A percentile compares a stretch with the other conserved stretches of the same genome.
phyloP scores from a whole-genome alignment of 1,140 invertebrate species.

The Drosophila pachea region DNA sequence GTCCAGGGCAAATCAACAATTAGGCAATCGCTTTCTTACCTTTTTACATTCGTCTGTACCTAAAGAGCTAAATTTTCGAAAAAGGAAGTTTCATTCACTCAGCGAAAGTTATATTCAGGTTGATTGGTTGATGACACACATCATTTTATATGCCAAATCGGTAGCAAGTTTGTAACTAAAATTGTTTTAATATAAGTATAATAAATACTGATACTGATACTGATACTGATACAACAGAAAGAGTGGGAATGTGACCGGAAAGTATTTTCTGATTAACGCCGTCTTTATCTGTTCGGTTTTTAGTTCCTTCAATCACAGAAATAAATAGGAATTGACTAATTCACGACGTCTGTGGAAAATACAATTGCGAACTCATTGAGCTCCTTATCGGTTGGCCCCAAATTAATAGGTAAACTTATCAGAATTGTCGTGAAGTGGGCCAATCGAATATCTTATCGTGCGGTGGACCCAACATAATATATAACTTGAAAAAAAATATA shows the following conservation, averaged over 20 bases:
- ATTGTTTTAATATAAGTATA: no score
- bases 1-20: neutral
- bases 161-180: no score
- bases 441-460: constrained; percentile 35
- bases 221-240: no score
- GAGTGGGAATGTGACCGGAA: no score
- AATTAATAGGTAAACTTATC: constrained; percentile 12
- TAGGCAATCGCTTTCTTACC: constrained; percentile 42
- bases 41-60: constrained; percentile 15
- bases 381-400: neutral
- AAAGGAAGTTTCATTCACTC: constrained; percentile 32
- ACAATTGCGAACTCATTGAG: neutral
- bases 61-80: constrained; percentile 20
- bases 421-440: constrained; percentile 3
- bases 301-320: neutral
- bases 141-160: no score
- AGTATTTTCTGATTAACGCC: no score
- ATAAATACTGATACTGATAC: no score
- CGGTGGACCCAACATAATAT: constrained; percentile 10
- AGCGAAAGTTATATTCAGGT: constrained; percentile 28
- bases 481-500: neutral
- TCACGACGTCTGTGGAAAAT: neutral
- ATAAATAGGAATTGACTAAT: neutral
- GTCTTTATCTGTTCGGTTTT: neutral
- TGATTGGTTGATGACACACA: no score